Evolutionary conservation across 2,113 vertebrate species (phyloP).

Genomic region (Seriola rivoliana): DNA sequence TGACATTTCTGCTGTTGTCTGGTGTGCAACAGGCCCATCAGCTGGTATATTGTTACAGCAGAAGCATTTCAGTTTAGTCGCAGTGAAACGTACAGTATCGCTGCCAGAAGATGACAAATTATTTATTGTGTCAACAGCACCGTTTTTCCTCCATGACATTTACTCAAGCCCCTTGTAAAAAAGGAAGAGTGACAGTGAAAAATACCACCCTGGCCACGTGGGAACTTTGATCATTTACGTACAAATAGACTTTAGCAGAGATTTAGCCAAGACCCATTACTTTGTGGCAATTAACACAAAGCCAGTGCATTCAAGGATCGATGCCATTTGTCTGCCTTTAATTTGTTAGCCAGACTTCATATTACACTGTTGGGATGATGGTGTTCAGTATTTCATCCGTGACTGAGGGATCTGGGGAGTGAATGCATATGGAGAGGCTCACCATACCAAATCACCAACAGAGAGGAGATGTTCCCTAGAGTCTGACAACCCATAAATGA

Average conservation of each 20-base stretch:
- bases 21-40: slow-evolving; percentile 37
- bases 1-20: slow-evolving; percentile 41
- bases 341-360: slow-evolving; percentile 60
- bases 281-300: slow-evolving; percentile 63
- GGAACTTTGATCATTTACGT: slow-evolving; percentile 48
- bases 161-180: slow-evolving; percentile 23
- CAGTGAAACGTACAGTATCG: slow-evolving; percentile 29
- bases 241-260: slow-evolving; percentile 44
- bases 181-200: slow-evolving; percentile 11
- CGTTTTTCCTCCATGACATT: slow-evolving; percentile 30
- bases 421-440: slow-evolving; percentile 71
- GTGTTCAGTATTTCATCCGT: slow-evolving; percentile 42
- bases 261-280: slow-evolving; percentile 57
- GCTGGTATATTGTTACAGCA: slow-evolving; percentile 22
- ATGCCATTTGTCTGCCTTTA: slow-evolving; percentile 67
- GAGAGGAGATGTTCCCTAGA: slow-evolving; percentile 63
- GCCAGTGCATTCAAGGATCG: slow-evolving; percentile 55
- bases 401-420: slow-evolving; percentile 55
- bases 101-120: slow-evolving; percentile 50
- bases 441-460: slow-evolving; percentile 57
- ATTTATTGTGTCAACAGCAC: slow-evolving; percentile 63
- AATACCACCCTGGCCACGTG: slow-evolving; percentile 11
- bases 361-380: slow-evolving; percentile 44
- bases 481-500: slow-evolving; percentile 61
- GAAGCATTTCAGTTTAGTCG: slow-evolving; percentile 44